Evolutionary conservation across 2,888 invertebrate species (phyloP).

Genomic region (Hydropsyche betteni): DNA sequence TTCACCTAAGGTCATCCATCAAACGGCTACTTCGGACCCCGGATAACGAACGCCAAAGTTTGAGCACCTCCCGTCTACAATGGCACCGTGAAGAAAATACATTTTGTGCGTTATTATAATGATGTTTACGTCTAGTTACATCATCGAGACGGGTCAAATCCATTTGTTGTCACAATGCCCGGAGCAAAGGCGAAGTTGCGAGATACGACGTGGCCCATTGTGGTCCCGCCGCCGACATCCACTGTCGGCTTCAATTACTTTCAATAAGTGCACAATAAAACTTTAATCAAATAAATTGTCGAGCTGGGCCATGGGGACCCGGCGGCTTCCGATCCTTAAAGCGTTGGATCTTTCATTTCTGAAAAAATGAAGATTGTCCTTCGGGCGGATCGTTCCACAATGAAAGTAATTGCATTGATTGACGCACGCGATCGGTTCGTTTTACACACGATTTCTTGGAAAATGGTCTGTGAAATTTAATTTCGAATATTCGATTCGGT

Average conservation of each 20-base stretch:
- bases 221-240: slow-evolving; percentile 19
- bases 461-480: too few species aligned
- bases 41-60: too few species aligned
- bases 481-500: too few species aligned
- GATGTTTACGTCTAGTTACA: slow-evolving; percentile 27
- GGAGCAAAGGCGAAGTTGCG: slow-evolving; percentile 21
- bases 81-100: too few species aligned
- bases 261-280: slow-evolving; percentile 51
- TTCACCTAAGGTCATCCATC: slow-evolving; percentile 42
- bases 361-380: neutral
- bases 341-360: neutral
- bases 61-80: too few species aligned
- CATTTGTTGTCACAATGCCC: slow-evolving; percentile 39
- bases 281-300: slow-evolving; percentile 52
- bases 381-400: neutral
- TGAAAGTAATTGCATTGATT: slow-evolving; percentile 22
- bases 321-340: neutral
- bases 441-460: neutral
- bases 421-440: neutral
- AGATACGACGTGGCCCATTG: slow-evolving; percentile 24
- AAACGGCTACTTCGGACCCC: neutral
- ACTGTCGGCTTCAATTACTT: slow-evolving; percentile 47
- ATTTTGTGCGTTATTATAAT: too few species aligned
- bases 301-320: slow-evolving; percentile 35
- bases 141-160: slow-evolving; percentile 35